phyloP scores from a whole-genome alignment of 2,888 invertebrate genomes.

The Heliconius ismenius region DNA sequence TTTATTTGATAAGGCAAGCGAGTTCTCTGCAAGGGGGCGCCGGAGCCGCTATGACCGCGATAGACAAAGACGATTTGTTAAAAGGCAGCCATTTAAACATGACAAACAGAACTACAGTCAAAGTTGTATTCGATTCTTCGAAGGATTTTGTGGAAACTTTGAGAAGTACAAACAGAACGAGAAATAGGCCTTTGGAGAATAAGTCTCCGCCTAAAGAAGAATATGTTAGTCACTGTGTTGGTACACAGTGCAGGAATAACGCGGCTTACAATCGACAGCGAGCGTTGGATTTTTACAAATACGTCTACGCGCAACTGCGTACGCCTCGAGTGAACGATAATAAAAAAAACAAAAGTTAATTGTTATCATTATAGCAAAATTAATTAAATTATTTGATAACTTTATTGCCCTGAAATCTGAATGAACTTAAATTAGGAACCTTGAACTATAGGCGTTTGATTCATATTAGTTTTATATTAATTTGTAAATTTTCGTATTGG shows the following conservation, averaged over 20 bases:
- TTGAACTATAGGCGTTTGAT: not conserved
- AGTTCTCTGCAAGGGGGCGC: constrained; percentile 63
- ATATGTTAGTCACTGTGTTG: constrained; percentile 64
- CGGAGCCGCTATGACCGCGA: constrained; percentile 67
- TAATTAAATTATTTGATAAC: constrained; percentile 44
- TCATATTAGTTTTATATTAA: not conserved
- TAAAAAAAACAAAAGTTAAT: constrained; percentile 47
- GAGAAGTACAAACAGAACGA: constrained; percentile 62
- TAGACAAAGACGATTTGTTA: constrained; percentile 68
- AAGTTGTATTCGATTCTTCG: constrained; percentile 73
- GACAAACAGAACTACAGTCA: constrained; percentile 72
- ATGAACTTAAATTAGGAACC: not conserved
- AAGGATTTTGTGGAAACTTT: constrained; percentile 74
- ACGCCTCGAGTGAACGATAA: constrained; percentile 60
- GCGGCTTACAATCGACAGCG: constrained; percentile 70
- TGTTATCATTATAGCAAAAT: constrained; percentile 41
- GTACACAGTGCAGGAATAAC: constrained; percentile 64
- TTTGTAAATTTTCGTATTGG: not conserved
- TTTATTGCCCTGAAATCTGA: constrained; percentile 33
- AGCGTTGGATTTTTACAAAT: constrained; percentile 78
- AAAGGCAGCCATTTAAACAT: constrained; percentile 67
- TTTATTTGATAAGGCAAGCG: constrained; percentile 74
- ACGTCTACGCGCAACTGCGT: constrained; percentile 74
- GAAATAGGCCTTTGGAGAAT: constrained; percentile 53
- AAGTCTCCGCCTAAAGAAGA: constrained; percentile 57